Evolutionary conservation across 2,888 invertebrate species (phyloP).

Genomic region (Drosophila niveifrons): DNA sequence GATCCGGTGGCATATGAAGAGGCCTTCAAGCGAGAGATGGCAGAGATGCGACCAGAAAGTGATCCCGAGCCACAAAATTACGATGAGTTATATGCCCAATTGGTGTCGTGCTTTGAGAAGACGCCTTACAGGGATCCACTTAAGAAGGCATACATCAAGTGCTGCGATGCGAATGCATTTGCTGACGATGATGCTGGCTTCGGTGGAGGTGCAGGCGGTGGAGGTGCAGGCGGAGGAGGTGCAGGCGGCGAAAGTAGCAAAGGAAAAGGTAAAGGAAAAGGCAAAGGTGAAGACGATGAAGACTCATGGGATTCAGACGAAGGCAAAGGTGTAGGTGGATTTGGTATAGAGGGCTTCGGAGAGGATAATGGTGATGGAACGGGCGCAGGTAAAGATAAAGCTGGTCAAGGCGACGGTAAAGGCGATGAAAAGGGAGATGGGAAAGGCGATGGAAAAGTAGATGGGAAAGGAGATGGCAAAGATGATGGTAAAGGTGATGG

Average conservation of each 20-base stretch:
- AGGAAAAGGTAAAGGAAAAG: background rate
- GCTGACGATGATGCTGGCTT: background rate
- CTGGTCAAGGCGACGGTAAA: slow-evolving; percentile 1
- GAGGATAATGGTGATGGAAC: background rate
- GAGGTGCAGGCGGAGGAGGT: background rate
- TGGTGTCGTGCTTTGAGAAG: slow-evolving; percentile 14
- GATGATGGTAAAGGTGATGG: background rate
- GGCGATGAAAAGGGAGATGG: background rate
- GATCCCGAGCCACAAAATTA: slow-evolving; percentile 13
- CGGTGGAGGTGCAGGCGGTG: background rate
- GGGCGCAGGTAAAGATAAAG: background rate
- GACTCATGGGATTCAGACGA: background rate
- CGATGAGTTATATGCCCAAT: slow-evolving; percentile 15
- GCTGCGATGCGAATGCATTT: background rate
- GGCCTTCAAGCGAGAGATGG: slow-evolving; percentile 8
- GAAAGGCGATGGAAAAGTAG: background rate
- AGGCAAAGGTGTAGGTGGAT: background rate
- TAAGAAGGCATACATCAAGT: slow-evolving; percentile 2
- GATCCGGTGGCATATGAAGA: slow-evolving; percentile 18
- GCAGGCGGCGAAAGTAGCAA: background rate
- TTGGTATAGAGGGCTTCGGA: background rate
- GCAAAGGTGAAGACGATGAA: background rate
- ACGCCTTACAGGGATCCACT: slow-evolving; percentile 1
- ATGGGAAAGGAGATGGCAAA: background rate
- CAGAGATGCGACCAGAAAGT: background rate